phyloP scores from a whole-genome alignment of 2,797 vertebrate species.

The Cynodonichthys magdalenae region DNA sequence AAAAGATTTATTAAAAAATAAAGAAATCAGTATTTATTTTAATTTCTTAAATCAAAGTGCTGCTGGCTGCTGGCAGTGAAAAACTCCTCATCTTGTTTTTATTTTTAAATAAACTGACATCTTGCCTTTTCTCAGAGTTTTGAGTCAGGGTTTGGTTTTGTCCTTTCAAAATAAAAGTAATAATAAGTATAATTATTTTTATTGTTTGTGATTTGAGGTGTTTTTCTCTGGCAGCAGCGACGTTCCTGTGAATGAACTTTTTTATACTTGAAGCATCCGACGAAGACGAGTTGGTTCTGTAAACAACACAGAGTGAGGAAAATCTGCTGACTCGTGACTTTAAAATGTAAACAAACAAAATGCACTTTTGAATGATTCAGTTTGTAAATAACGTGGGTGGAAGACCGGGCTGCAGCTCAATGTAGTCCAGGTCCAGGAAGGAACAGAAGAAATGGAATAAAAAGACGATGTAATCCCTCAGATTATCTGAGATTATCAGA shows the following conservation, averaged over 20 bases:
- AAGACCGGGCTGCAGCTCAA: no score
- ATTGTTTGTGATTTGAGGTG: neutral
- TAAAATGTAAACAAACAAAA: slow-evolving; percentile 45
- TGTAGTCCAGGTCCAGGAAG: no score
- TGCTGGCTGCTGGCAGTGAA: slow-evolving; percentile 36
- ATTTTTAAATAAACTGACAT: neutral
- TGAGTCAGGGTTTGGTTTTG: no score
- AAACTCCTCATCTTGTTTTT: neutral
- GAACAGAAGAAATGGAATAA: no score
- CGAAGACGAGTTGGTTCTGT: neutral
- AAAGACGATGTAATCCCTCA: no score
- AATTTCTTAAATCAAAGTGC: slow-evolving; percentile 23
- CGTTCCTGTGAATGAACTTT: slow-evolving; percentile 43
- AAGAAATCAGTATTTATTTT: no score
- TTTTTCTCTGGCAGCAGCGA: slow-evolving; percentile 32
- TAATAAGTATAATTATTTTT: no score
- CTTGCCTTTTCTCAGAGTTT: neutral
- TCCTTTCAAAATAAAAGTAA: no score
- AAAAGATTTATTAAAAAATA: no score
- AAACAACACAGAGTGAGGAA: slow-evolving; percentile 44
- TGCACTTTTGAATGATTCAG: slow-evolving; percentile 38
- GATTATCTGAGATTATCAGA: no score
- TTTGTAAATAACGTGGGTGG: slow-evolving; percentile 34
- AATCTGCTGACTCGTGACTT: slow-evolving; percentile 46
- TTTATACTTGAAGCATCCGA: slow-evolving; percentile 52